Base-by-base conservation (phyloP, 1,140 invertebrate genomes). In the Orius laevigatus region DNA sequence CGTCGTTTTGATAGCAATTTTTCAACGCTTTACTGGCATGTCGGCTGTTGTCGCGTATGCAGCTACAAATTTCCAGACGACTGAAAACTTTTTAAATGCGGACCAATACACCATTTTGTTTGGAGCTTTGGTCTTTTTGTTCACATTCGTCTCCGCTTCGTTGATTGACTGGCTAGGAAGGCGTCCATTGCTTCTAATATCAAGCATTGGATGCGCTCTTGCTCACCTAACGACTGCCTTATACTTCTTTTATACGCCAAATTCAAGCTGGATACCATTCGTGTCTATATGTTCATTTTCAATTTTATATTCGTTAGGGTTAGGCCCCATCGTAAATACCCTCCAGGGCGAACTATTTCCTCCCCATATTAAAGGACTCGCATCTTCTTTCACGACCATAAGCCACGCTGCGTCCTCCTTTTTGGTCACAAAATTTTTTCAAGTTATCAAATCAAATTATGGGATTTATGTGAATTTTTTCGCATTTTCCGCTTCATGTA, bases 341-440 rank as follows among this genome's bases (percentile, higher is more conserved):
- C 66, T 76, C 61, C 66, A 75, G 43, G 73, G 72, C 0, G 74
- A 78, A 60, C 51, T 78, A 6, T 76, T 76, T 55, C 69, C 75
- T 0, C 72, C 72, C 0, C 73, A 74, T 51, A 67, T 76, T 0
- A 78, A 76, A 55, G 70, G 71, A 0, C 58, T 67, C 0, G 73
- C 74, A 0, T 66, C 67, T 50, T 72, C 48, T 53, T 59, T 63
- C 12, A 63, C 50, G 48, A 71, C 51, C 59, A 60, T 54, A 57
- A 38, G 67, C 59, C 58, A 68, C 51, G 53, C 70, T 50, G 55
- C 59, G 59, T 33, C 63, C 49, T 53, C 70, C 67, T 75, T 91
- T 61, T 50, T 89, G 16, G 71, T 89, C 5, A 89, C 85, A 1
- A 79, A 80, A 56, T 78, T 74, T 57, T 88, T 85, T 61, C 66